Evolutionary conservation across 2,888 invertebrate species (phyloP), one percentile per base, ranked within the genome.

Genomic region (Lomographa bimaculata): DNA sequence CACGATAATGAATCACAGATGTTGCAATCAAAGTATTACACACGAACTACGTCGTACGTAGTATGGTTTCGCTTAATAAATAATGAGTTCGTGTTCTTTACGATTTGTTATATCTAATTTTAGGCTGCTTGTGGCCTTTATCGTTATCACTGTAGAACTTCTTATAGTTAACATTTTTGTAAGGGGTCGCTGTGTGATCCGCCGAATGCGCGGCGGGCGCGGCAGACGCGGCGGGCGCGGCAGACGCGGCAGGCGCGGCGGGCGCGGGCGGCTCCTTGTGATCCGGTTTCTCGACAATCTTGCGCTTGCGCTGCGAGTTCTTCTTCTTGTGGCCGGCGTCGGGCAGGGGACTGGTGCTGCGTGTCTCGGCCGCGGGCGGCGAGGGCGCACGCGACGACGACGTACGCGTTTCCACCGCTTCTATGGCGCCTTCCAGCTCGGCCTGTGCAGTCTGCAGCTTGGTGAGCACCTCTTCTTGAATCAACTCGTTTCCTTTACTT

Each of bases 121-220:
- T 80, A 4, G 64, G 58, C 35, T 77, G 65, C 43, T 73, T 79
- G 46, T 61, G 68, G 33, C 63, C 53, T 48, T 73, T 76, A 33
- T 67, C 69, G 5, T 60, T 40, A 1, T 74, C 71, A 24, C 70
- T 70, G 39, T 63, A 69, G 43, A 81, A 82, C 64, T 77, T 81
- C 37, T 59, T 75, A 44, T 79, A 83, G 46, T 81, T 71, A 0
- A 62, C 60, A 28, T 74, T 72, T 40, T 75, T 77, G 46, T 83
- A 82, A n/a, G n/a, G n/a, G n/a, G n/a, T n/a, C n/a, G n/a, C n/a
- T n/a, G n/a, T n/a, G n/a, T n/a, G n/a, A n/a, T n/a, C n/a, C n/a
- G n/a, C n/a, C n/a, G n/a, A n/a, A n/a, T n/a, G n/a, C n/a, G n/a
- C n/a, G n/a, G n/a, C n/a, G n/a, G n/a, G n/a, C n/a, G n/a, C n/a